Evolutionary conservation across 2,113 vertebrate genomes (phyloP).

Genomic region (Oreochromis aureus): DNA sequence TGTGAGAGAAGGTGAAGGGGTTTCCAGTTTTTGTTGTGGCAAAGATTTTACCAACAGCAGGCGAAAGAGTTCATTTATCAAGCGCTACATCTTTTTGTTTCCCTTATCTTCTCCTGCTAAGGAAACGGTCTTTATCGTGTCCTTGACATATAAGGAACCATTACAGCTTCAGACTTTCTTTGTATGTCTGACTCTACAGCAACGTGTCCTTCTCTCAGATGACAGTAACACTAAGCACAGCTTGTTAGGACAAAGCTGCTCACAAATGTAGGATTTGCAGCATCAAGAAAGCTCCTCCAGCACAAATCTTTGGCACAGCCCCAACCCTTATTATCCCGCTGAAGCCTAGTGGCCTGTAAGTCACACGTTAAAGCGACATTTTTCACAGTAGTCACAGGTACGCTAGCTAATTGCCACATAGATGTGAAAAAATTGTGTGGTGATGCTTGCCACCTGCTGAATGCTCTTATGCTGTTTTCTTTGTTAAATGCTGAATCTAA

Average conservation of each 20-base stretch:
- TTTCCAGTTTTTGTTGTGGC: background rate
- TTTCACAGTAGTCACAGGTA: conserved; percentile 20
- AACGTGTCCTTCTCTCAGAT: background rate
- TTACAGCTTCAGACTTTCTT: background rate
- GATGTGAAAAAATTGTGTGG: background rate
- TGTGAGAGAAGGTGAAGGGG: background rate
- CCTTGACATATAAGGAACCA: background rate
- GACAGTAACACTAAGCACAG: background rate
- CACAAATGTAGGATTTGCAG: background rate
- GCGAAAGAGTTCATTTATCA: background rate
- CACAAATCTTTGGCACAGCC: background rate
- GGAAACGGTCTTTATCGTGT: background rate
- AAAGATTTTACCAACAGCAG: background rate
- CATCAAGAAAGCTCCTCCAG: background rate
- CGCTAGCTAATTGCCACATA: conserved; percentile 24
- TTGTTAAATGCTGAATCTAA: background rate
- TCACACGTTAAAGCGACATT: conserved; percentile 24
- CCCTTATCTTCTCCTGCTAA: background rate
- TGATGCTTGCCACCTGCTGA: background rate
- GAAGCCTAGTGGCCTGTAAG: conserved; percentile 27
- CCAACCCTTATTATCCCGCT: conserved; percentile 17
- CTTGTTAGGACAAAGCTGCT: background rate
- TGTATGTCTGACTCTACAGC: background rate
- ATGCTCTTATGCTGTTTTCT: background rate
- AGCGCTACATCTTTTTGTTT: background rate